These are phyloP conservation scores for Drosophila mojavensis DNA, from an alignment of 1,140 invertebrate genomes.

Conservation along the genomic window DNA sequence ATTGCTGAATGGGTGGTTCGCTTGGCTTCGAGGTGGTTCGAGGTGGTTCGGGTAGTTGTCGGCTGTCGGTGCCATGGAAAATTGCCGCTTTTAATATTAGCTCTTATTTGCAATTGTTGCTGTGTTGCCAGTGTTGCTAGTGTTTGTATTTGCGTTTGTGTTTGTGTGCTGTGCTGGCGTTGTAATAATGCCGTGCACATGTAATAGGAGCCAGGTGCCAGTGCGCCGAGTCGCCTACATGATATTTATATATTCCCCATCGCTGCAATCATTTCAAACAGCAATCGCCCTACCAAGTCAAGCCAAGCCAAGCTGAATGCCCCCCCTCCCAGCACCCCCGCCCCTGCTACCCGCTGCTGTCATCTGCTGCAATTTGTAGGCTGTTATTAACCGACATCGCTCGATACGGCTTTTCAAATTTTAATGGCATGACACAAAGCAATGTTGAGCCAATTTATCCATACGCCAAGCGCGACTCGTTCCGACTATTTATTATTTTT, in stretches of 20 bases:
- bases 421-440: conserved; percentile 68
- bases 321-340: neutral
- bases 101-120: conserved; percentile 78
- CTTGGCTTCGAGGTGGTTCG: neutral
- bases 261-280: conserved; percentile 65
- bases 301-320: neutral
- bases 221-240: conserved; percentile 75
- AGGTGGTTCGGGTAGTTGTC: conserved; percentile 25
- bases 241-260: conserved; percentile 60
- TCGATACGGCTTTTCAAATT: conserved; percentile 64
- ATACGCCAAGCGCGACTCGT: conserved; percentile 10
- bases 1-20: conserved; percentile 24
- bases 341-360: conserved; percentile 39
- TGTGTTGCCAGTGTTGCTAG: conserved; percentile 6
- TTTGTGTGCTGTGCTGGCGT: conserved; percentile 39
- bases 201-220: conserved; percentile 81
- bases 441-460: conserved; percentile 50
- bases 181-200: conserved; percentile 80
- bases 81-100: conserved; percentile 82
- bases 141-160: neutral
- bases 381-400: conserved; percentile 79
- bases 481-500: conserved; percentile 1
- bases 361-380: conserved; percentile 79
- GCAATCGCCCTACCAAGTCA: neutral
- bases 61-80: conserved; percentile 66